Evolutionary conservation across 1,140 invertebrate species (phyloP).

Genomic region (Colletes latitarsis): DNA sequence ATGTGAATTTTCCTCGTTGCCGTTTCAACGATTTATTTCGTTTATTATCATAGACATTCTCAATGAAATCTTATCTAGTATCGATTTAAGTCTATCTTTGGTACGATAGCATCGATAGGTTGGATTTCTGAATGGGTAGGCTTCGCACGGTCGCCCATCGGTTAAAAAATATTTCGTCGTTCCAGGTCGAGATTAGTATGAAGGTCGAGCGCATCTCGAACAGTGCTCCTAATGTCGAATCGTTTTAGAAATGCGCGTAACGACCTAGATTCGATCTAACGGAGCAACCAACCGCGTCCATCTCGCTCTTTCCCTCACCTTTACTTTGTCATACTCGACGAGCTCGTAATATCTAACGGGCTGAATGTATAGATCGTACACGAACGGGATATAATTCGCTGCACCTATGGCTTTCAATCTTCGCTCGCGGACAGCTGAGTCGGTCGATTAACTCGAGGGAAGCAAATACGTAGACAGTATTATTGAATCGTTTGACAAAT

Average conservation of each 20-base stretch:
- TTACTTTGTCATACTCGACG: conserved; percentile 34
- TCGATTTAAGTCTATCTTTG: too few species aligned
- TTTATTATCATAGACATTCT: too few species aligned
- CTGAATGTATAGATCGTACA: conserved; percentile 17
- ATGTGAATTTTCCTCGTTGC: too few species aligned
- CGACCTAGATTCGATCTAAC: conserved; percentile 69
- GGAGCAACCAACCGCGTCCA: conserved; percentile 46
- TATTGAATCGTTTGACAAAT: background rate
- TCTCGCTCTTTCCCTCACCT: conserved; percentile 33
- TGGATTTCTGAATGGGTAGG: background rate
- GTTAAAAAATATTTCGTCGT: background rate
- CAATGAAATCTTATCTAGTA: too few species aligned
- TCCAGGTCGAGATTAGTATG: conserved; percentile 40
- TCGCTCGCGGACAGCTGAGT: background rate
- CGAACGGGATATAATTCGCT: conserved; percentile 24
- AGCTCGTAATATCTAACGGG: conserved; percentile 62
- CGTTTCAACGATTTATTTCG: too few species aligned
- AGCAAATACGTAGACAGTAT: background rate
- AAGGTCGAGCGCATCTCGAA: conserved; percentile 35
- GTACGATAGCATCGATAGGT: too few species aligned
- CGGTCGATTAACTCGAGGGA: background rate
- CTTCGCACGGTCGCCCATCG: background rate
- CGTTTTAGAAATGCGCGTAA: conserved; percentile 44
- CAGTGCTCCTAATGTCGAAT: conserved; percentile 36
- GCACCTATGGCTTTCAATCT: background rate